Conservation (phyloP, 2,888 invertebrate genomes). For the Dorcus parallelipipedus region DNA sequence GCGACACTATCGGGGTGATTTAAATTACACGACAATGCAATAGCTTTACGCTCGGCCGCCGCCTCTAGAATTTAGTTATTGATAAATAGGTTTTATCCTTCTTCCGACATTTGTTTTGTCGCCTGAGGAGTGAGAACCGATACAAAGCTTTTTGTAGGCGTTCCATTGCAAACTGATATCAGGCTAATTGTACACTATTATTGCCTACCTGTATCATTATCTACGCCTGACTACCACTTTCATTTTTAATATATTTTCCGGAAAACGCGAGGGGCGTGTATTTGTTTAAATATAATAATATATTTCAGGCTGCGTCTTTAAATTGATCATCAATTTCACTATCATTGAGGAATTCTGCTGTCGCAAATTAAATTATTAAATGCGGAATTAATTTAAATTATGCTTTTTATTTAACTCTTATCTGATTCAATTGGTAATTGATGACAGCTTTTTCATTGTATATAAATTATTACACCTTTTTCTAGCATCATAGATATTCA, state of each 20-base stretch:
- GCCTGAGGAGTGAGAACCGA: constrained; percentile 30
- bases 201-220: constrained; percentile 34
- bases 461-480: too few species aligned
- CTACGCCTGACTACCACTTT: constrained; percentile 26
- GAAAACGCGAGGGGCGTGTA: constrained; percentile 2
- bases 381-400: too few species aligned
- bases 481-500: too few species aligned
- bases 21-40: constrained; percentile 37
- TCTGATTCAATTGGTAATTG: too few species aligned
- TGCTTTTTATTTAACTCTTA: too few species aligned
- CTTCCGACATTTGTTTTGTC: constrained; percentile 40
- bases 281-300: constrained; percentile 12
- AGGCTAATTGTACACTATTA: constrained; percentile 36
- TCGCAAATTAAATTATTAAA: too few species aligned
- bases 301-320: neutral
- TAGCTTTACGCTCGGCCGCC: constrained; percentile 34
- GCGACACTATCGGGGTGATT: constrained; percentile 34
- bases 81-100: constrained; percentile 38
- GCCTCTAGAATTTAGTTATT: constrained; percentile 38
- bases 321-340: neutral
- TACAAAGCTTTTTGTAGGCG: constrained; percentile 23
- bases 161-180: constrained; percentile 30
- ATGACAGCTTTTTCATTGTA: too few species aligned
- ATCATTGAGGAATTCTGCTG: neutral
- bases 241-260: constrained; percentile 10